Base-by-base conservation (phyloP, 2,888 invertebrate species). In the Phengaris arion region DNA sequence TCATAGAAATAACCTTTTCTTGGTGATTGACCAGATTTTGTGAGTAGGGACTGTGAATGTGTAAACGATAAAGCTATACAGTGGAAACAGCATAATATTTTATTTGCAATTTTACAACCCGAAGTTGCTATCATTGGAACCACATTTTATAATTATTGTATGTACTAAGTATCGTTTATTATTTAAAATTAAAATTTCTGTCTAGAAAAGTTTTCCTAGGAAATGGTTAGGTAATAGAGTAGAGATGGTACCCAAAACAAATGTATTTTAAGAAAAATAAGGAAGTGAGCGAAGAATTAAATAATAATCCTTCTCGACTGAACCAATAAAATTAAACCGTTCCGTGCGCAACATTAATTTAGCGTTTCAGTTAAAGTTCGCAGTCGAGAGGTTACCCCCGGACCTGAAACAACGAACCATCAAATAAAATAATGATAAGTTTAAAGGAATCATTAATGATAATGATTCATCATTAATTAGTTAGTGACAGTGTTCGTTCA, bases 401-500 rank as follows among this genome's bases (percentile, higher is more conserved):
- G 68, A 48, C 68, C 73, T 76, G 74, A 68, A 77, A 76, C 69
- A 46, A 46, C 52, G n/a, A 52, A 10, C 57, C 51, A 35, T 45
- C 73, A 52, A 46, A 46, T 55, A 7, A 59, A 15, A 10, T 22
- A 59, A 59, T 22, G 59, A 59, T 22, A 73, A 35, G 15, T 9
- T 4, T 68, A 46, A 22, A 2, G 1, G 51, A 59, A 73, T 52
- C 13, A 76, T 51, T 75, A 57, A 22, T 72, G 48, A 52, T 75
- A 52, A 5, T 59, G 55, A 10, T 52, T 54, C 48, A 35, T 35
- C n/a, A 45, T 74, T 57, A 74, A 75, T 13, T 54, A 88, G 88
- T 84, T 84, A 88, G 88, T 88, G 87, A 86, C 87, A 88, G 82
- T 83, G 80, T 82, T 82, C 84, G 85, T 82, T 86, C 87, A 87